Base-by-base conservation (phyloP, 2,888 invertebrate species). In the Cheilosia soror region DNA sequence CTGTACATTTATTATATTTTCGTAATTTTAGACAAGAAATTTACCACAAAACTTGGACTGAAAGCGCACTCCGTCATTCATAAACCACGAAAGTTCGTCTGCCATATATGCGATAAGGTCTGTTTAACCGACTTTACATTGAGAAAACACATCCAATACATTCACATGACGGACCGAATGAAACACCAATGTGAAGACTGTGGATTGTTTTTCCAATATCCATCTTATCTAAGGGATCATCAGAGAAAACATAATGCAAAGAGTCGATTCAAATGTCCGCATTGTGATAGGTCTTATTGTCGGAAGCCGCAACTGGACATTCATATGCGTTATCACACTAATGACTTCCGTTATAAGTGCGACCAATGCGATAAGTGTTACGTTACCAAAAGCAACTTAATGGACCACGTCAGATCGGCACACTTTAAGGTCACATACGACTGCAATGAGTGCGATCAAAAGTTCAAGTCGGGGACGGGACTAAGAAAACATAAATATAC, bases 341-440 rank as follows among this genome's bases (percentile, higher is more conserved):
- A 87, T 69, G 87, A 88, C 29, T 87, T 83, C 25, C 87, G 83
- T 6, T 87, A 85, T 44, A 88, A 88, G 33, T 88, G 88, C 27
- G 87, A 87, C 9, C 66, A 81, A 13, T 88, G 88, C 47, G 65
- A 71, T 15, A 88, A 88, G 27, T 65, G 80, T 9, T 85, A 85
- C 57, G 84, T 65, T 1, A 80, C 80, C 2, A 85, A 80, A n/a
- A 85, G 80, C 53, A 85, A 85, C 40, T 66, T 85, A 42, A 65
- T 13, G 25, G 84, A 85, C 11, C 84, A 85, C 33, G 42, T 85
- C n/a, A 71, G 15, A 11, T 60, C 84, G 4, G 71, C 33, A 5
- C 84, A 85, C 15, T 72, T 60, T 4, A 51, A 76, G n/a, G 44
- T 62, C n/a, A 85, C 71, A 2, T 85, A 62, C 15, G 71, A 85